phyloP scores from a whole-genome alignment of 2,113 vertebrate genomes.

The Macroglossus sobrinus region DNA sequence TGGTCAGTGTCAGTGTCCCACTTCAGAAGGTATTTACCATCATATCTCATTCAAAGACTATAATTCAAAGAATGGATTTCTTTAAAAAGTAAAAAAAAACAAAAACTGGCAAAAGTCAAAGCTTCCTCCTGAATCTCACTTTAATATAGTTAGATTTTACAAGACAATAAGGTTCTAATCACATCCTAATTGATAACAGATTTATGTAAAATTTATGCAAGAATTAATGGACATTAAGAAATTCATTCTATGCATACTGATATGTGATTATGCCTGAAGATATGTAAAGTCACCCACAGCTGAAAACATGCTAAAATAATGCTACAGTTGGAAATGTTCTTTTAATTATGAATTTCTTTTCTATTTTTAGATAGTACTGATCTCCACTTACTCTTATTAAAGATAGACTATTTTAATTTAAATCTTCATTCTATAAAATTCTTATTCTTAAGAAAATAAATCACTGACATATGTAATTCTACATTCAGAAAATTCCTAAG shows the following conservation, averaged over 20 bases:
- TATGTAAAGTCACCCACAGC: conserved; percentile 49
- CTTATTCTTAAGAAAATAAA: conserved; percentile 17
- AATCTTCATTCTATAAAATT: conserved; percentile 31
- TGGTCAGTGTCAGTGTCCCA: neutral
- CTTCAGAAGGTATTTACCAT: neutral
- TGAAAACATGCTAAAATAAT: conserved; percentile 57
- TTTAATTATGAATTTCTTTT: conserved; percentile 61
- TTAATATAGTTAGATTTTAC: conserved; percentile 29
- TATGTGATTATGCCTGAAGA: conserved; percentile 55
- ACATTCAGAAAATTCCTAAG: conserved; percentile 21
- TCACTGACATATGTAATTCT: neutral
- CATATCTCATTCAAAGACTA: neutral
- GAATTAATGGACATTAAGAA: conserved; percentile 58
- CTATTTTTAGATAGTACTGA: conserved; percentile 49
- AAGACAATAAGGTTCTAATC: conserved; percentile 42
- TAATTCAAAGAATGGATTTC: neutral
- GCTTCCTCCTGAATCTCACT: conserved; percentile 12
- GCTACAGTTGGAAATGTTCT: conserved; percentile 7
- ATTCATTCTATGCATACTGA: conserved; percentile 28
- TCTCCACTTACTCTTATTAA: conserved; percentile 36
- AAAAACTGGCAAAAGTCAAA: conserved; percentile 37
- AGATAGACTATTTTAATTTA: conserved; percentile 56
- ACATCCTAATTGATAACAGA: conserved; percentile 52
- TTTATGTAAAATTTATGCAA: conserved; percentile 48
- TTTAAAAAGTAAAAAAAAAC: conserved; percentile 25